phyloP scores from a whole-genome alignment of 2,797 vertebrate genomes.

The Brachymystax lenok region DNA sequence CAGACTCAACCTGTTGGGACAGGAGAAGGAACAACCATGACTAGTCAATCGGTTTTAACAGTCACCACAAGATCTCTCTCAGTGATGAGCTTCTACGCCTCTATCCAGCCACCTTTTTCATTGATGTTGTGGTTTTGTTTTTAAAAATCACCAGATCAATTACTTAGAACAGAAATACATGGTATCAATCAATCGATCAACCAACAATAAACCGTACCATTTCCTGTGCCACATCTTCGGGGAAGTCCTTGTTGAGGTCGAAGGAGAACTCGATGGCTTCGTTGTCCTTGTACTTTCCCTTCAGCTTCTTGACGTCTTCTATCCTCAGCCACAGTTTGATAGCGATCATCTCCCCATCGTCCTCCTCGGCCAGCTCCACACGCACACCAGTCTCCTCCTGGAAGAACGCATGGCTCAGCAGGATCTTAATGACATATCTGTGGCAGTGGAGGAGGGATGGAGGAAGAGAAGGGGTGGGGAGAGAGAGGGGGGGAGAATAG shows the following conservation, averaged over 20 bases:
- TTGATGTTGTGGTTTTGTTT: too few species aligned
- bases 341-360: conserved; percentile 97
- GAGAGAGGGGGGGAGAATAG: background rate
- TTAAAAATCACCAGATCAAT: too few species aligned
- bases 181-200: background rate
- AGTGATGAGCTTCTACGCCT: too few species aligned
- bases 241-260: conserved; percentile 93
- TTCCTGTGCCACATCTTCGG: conserved; percentile 98
- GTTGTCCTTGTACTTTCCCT: conserved; percentile 99
- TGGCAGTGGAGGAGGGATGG: too few species aligned
- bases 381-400: conserved; percentile 90
- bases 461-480: background rate
- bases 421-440: conserved; percentile 89
- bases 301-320: conserved; percentile 97
- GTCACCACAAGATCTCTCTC: too few species aligned
- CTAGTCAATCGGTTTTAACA: background rate
- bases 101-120: too few species aligned
- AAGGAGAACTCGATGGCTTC: conserved; percentile 99
- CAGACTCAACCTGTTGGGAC: conserved; percentile 89
- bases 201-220: conserved; percentile 77
- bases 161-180: background rate
- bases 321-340: conserved; percentile 98
- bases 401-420: conserved; percentile 90
- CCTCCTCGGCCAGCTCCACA: conserved; percentile 96
- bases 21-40: background rate